Evolutionary conservation across 1,140 invertebrate genomes (phyloP), one percentile per base, ranked within the genome.

Genomic region (Diachasmimorpha longicaudata): DNA sequence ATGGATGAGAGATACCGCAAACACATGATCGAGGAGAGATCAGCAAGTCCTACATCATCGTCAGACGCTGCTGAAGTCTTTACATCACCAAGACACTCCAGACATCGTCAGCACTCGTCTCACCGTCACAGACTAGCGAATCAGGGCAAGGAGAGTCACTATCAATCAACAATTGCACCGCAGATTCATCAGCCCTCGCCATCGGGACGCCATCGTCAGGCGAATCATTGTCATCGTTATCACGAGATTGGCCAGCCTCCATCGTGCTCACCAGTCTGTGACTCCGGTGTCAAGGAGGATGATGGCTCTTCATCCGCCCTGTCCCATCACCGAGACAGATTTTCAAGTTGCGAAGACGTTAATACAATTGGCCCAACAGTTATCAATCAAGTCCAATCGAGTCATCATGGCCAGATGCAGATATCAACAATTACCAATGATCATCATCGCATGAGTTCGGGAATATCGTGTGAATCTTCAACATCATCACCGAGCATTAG

Each of bases 391-490:
- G 31, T 31, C 2, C 31, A 31, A 31, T n/a, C 25, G 31, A 68
- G 6, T 66, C 23, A 68, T 52, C 58, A 63, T 16, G 31, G 31
- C 31, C 67, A 67, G 37, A 52, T 75, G 23, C 67, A 46, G 13
- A 75, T 70, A 10, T 37, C 23, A 19, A 70, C 44, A 55, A 52
- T 55, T 6, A 70, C 37, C 13, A 71, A 66, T 67, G 70, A 84
- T 77, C 84, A 87, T 76, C 86, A 86, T 74, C 83, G 83, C 67
- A 81, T 82, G 37, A 82, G 81, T n/a, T 86, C 85, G 31, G 85
- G 85, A 2, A 82, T 86, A 58, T 87, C 86, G 0, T 86, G 82
- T 68, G 86, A 87, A 23, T 87, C 85, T 10, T 85, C 85, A 3
- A 83, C 85, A 48, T 86, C 86, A 4, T 85, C 82, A 70, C 78